Base-by-base conservation (phyloP, 2,797 vertebrate genomes). In the Crypturellus tataupa region DNA sequence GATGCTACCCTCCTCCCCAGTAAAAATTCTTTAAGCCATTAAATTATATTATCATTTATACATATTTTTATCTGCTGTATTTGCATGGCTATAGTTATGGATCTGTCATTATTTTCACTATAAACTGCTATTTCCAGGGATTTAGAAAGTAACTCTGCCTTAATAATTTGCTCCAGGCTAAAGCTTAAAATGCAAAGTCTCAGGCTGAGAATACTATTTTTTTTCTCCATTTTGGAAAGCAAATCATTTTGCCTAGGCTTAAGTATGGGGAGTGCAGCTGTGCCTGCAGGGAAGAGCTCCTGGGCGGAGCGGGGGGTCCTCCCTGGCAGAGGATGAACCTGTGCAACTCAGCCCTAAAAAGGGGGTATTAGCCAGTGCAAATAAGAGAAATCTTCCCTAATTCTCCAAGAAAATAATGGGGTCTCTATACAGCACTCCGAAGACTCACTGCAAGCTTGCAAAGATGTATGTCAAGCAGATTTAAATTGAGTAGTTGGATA, bases 101-200 rank as follows among this genome's bases (percentile, higher is more conserved):
- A 95, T 95, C 94, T 96, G 94, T 95, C 94, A 95, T 84, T 95
- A 55, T 91, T 95, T 93, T 89, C 78, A 80, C 89, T 94, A 92
- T 95, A 97, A 96, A 86, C 88, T 85, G 35, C 90, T 83, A 95
- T 97, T 97, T 95, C 85, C 86, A 93, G 71, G 89, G 92, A 92
- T 95, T 95, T 95, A 96, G 89, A 81, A 88, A 89, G 92, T 94
- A 95, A 96, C 89, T 97, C 92, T 95, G 90, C 90, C 93, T 93
- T 96, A 97, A 95, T 94, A 92, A 97, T 96, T 96, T 95, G 96
- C 96, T 96, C 73, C 88, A 94, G 96, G 96, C 94, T 96, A 97
- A 89, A 95, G 81, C 91, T 95, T 97, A 88, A 97, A 97, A 97
- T 96, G 95, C 89, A 92, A 93, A 97, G 76, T 95, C 94, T 96